phyloP scores from a whole-genome alignment of 2,797 vertebrate species.

The Scomberomorus guttatus region DNA sequence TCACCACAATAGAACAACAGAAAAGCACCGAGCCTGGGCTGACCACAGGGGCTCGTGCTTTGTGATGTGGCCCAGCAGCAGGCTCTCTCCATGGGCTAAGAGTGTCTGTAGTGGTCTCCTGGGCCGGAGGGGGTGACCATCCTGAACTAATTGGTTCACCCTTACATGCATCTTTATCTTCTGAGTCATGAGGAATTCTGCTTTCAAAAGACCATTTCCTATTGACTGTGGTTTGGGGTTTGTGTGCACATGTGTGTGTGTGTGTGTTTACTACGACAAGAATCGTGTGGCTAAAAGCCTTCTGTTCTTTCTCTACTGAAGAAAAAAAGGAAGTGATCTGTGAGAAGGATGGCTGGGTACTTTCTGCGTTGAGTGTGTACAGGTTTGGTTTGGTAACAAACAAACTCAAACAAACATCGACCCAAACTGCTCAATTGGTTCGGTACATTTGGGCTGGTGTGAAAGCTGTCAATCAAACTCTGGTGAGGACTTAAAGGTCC shows the following conservation, averaged over 20 bases:
- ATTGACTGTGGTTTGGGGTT: constrained; percentile 52
- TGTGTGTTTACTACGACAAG: constrained; percentile 26
- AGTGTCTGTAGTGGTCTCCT: constrained; percentile 66
- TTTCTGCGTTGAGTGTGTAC: neutral
- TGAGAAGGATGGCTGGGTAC: constrained; percentile 5
- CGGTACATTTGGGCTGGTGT: neutral
- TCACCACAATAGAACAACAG: constrained; percentile 70
- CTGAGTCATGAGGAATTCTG: constrained; percentile 65
- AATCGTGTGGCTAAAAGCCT: constrained; percentile 40
- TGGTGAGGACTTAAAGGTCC: neutral
- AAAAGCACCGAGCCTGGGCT: constrained; percentile 25
- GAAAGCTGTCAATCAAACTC: constrained; percentile 1
- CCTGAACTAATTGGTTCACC: constrained; percentile 65
- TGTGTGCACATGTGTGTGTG: neutral
- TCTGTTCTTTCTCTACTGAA: constrained; percentile 33
- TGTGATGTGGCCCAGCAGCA: constrained; percentile 74
- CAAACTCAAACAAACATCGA: neutral
- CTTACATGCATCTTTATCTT: constrained; percentile 62
- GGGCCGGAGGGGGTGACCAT: constrained; percentile 52
- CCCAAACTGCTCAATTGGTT: neutral
- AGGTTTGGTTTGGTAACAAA: neutral
- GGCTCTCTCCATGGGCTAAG: constrained; percentile 42
- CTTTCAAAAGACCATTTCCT: constrained; percentile 58
- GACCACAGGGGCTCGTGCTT: constrained; percentile 55
- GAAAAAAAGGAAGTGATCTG: constrained; percentile 14